Percentiles rank a stretch among this genome's conserved stretches.
phyloP scores from a whole-genome alignment of 2,888 invertebrate species.

The Erynnis tages region DNA sequence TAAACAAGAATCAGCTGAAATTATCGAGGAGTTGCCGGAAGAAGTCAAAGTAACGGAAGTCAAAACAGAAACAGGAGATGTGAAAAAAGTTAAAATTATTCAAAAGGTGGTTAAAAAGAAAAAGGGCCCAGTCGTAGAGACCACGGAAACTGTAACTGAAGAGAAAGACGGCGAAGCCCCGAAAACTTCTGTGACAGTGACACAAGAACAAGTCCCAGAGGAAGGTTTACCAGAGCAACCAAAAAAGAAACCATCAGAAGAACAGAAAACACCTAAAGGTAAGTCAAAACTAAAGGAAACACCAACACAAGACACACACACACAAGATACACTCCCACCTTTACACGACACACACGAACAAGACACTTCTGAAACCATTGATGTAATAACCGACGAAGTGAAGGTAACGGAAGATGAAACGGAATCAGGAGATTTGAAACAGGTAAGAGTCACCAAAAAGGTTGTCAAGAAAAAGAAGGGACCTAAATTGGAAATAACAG shows the following conservation, averaged over 20 bases:
- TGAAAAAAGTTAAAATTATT: constrained; percentile 46
- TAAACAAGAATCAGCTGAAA: constrained; percentile 38
- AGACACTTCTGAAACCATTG: constrained; percentile 19
- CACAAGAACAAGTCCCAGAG: constrained; percentile 31
- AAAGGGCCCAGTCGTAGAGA: constrained; percentile 42
- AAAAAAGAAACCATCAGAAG: not conserved
- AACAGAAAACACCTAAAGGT: not conserved
- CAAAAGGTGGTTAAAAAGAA: constrained; percentile 46
- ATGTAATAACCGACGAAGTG: constrained; percentile 42
- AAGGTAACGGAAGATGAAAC: constrained; percentile 39
- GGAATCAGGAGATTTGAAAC: constrained; percentile 46
- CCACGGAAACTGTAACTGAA: constrained; percentile 33
- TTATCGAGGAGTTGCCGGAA: constrained; percentile 39
- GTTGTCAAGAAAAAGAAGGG: constrained; percentile 36
- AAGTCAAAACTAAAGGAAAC: constrained; percentile 1
- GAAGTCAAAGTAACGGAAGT: constrained; percentile 51
- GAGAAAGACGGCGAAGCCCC: constrained; percentile 55
- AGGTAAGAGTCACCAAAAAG: constrained; percentile 47
- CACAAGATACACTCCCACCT: constrained; percentile 34
- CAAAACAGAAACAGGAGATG: constrained; percentile 50
- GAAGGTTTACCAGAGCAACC: constrained; percentile 7
- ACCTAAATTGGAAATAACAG: constrained; percentile 30
- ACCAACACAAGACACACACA: constrained; percentile 12
- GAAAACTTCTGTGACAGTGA: constrained; percentile 33
- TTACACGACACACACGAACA: constrained; percentile 34